phyloP scores from a whole-genome alignment of 2,113 vertebrate species.

The Pelvicachromis taeniatus region DNA sequence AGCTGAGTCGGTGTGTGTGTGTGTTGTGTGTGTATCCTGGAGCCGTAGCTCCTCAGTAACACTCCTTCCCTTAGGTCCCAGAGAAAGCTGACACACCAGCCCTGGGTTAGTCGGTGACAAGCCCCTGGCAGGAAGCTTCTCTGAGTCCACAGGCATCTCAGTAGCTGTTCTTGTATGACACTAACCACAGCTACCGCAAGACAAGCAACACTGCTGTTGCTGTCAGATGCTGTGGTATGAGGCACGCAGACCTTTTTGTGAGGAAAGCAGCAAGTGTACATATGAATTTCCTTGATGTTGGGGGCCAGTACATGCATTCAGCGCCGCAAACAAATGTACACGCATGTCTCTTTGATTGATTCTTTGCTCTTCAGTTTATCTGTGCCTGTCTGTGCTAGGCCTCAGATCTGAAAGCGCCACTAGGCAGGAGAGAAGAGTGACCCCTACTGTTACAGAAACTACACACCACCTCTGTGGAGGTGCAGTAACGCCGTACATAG shows the following conservation, averaged over 20 bases:
- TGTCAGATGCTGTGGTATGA: slow-evolving; percentile 24
- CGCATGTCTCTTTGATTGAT: background rate
- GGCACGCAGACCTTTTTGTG: slow-evolving; percentile 23
- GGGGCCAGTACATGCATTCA: background rate
- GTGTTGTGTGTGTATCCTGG: slow-evolving; percentile 16
- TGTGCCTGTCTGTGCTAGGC: background rate
- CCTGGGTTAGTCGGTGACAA: slow-evolving; percentile 48
- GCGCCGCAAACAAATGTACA: background rate
- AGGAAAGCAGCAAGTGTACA: background rate
- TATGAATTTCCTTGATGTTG: background rate
- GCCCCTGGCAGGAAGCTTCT: slow-evolving; percentile 46
- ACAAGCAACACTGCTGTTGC: slow-evolving; percentile 43
- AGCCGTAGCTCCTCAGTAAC: slow-evolving; percentile 32
- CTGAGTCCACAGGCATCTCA: slow-evolving; percentile 40
- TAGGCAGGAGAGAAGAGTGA: slow-evolving; percentile 70
- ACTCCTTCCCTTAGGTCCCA: slow-evolving; percentile 36
- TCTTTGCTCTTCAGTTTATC: background rate
- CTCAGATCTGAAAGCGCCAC: background rate
- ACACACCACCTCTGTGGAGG: background rate
- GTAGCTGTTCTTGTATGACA: slow-evolving; percentile 60
- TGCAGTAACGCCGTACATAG: background rate
- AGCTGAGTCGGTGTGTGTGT: background rate
- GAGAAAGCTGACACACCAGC: slow-evolving; percentile 57
- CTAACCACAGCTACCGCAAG: slow-evolving; percentile 62
- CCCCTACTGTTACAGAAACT: slow-evolving; percentile 69